Evolutionary conservation across 2,113 vertebrate genomes (phyloP).

Genomic region (Acanthochromis polyacanthus): DNA sequence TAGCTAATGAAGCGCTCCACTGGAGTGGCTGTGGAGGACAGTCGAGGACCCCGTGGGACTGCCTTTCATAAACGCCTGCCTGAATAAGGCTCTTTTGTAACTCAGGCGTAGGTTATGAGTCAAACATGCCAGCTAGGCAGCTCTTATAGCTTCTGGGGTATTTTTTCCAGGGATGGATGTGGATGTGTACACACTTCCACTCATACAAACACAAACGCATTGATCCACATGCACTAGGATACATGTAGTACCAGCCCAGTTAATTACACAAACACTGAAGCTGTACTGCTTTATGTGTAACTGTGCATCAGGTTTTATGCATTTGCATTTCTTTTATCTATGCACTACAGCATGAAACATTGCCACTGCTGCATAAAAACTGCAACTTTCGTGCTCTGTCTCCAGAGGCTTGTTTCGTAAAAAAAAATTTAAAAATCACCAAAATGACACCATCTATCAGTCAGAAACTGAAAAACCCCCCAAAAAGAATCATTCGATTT

Average conservation of each 20-base stretch:
- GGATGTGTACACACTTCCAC: not conserved
- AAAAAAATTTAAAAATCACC: no score
- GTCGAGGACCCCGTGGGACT: constrained; percentile 58
- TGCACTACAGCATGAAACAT: not conserved
- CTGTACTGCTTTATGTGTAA: not conserved
- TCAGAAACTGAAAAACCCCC: no score
- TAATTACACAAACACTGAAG: not conserved
- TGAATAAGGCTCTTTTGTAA: constrained; percentile 54
- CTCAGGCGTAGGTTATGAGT: constrained; percentile 53
- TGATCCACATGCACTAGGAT: not conserved
- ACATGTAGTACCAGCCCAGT: not conserved
- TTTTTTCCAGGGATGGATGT: constrained; percentile 16
- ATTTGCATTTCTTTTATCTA: no score
- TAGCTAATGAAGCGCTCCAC: constrained; percentile 43
- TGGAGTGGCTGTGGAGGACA: constrained; percentile 58
- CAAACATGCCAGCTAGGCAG: constrained; percentile 29
- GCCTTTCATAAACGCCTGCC: constrained; percentile 62
- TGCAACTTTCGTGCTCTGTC: no score
- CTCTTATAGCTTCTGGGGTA: constrained; percentile 14
- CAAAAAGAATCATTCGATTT: no score
- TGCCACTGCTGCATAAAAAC: not conserved
- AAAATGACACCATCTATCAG: no score
- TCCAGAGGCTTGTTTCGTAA: no score
- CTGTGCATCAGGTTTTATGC: no score
- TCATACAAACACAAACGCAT: constrained; percentile 1